Conservation (phyloP, 2,113 vertebrate genomes). For the Pygoscelis antarcticus region DNA sequence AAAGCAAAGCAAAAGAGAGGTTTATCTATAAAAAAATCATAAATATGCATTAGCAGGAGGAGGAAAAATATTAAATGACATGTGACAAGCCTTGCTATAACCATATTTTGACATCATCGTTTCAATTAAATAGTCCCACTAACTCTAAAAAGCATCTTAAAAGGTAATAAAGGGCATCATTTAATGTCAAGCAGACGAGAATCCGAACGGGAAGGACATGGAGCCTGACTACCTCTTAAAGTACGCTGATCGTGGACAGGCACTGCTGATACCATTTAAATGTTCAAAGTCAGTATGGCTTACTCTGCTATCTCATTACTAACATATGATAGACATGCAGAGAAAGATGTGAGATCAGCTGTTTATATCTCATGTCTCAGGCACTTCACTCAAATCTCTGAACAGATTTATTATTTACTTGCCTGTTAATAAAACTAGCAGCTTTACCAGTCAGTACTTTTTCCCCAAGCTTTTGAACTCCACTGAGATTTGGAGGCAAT, state of each 20-base stretch:
- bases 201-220: not conserved
- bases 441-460: slow-evolving; percentile 64
- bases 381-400: slow-evolving; percentile 51
- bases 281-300: not conserved
- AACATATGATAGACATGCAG: slow-evolving; percentile 25
- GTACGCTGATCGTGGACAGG: not conserved
- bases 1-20: not conserved
- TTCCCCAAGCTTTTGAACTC: slow-evolving; percentile 73
- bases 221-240: not conserved
- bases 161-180: not conserved
- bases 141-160: not conserved
- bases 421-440: slow-evolving; percentile 74
- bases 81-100: not conserved
- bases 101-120: not conserved
- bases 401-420: slow-evolving; percentile 72
- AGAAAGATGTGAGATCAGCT: slow-evolving; percentile 42
- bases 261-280: not conserved
- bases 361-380: slow-evolving; percentile 15
- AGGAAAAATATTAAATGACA: not conserved
- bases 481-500: slow-evolving; percentile 81
- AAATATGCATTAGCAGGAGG: not conserved
- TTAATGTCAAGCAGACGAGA: not conserved
- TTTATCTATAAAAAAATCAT: not conserved
- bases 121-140: slow-evolving; percentile 3
- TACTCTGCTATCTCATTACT: not conserved